Evolutionary conservation across 1,140 invertebrate species (phyloP).

Genomic region (Dolichoris vasculosae): DNA sequence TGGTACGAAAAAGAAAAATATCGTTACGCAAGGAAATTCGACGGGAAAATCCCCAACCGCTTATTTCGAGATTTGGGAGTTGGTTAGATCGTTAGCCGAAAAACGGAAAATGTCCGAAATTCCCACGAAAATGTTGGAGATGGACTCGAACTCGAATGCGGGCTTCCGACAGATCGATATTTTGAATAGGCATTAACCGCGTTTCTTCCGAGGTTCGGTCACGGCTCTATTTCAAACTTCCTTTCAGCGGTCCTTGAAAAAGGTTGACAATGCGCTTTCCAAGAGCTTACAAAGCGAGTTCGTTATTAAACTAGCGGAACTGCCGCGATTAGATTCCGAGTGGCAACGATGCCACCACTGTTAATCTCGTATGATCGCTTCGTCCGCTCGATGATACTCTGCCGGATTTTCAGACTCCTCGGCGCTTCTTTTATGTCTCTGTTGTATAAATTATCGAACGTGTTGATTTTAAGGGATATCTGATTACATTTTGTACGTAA

Average conservation of each 20-base stretch:
- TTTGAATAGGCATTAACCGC: not conserved
- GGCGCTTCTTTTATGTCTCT: not conserved
- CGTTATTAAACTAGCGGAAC: not conserved
- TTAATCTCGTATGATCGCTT: not conserved
- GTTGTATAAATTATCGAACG: not conserved
- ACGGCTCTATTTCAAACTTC: not conserved
- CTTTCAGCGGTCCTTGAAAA: not conserved
- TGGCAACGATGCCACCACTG: not conserved
- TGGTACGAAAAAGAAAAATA: no score
- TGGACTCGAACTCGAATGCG: not conserved
- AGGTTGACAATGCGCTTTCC: not conserved
- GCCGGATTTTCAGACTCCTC: not conserved
- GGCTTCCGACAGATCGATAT: not conserved
- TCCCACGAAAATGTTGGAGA: not conserved
- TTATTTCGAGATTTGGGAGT: not conserved
- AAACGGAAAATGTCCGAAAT: not conserved
- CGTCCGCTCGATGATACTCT: not conserved
- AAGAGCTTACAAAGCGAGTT: not conserved
- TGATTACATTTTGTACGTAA: not conserved
- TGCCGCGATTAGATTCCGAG: not conserved
- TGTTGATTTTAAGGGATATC: not conserved
- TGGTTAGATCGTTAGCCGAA: not conserved
- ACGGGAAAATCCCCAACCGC: no score
- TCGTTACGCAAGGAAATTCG: not conserved
- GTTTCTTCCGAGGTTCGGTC: not conserved